Evolutionary conservation across 1,140 invertebrate genomes (phyloP).

Genomic region (Zaprionus tsacasi): DNA sequence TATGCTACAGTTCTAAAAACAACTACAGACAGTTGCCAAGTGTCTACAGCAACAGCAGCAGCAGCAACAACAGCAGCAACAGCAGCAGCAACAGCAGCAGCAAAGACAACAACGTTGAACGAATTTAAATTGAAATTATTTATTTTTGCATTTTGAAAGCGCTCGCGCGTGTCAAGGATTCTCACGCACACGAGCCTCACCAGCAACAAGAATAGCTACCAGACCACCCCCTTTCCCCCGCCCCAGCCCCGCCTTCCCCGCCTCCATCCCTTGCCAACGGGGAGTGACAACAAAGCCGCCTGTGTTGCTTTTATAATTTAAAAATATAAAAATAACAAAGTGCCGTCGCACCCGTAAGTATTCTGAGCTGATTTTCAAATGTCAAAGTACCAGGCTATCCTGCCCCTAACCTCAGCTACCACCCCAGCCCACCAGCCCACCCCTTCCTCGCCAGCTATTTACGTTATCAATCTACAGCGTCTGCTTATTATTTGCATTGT

Average conservation of each 20-base stretch:
- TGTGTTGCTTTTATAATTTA: slow-evolving; percentile 75
- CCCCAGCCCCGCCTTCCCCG: slow-evolving; percentile 3
- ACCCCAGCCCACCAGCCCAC: not conserved
- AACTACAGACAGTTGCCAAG: slow-evolving; percentile 54
- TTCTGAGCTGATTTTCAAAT: slow-evolving; percentile 59
- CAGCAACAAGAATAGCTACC: slow-evolving; percentile 24
- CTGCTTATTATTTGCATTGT: too few relatives aligned
- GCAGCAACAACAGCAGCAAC: slow-evolving; percentile 35
- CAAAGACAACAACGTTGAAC: slow-evolving; percentile 32
- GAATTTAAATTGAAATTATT: slow-evolving; percentile 83
- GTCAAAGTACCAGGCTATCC: slow-evolving; percentile 58
- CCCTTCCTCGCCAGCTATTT: not conserved
- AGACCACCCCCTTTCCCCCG: not conserved
- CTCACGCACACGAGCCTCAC: slow-evolving; percentile 60
- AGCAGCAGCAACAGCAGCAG: slow-evolving; percentile 47
- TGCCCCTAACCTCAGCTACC: not conserved
- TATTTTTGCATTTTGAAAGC: slow-evolving; percentile 82
- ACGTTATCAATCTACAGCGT: not conserved
- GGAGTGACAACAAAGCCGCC: slow-evolving; percentile 54
- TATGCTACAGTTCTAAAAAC: slow-evolving; percentile 66
- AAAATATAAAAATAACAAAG: slow-evolving; percentile 81
- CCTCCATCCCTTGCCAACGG: slow-evolving; percentile 2
- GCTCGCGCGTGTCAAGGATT: slow-evolving; percentile 79
- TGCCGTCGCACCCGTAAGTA: slow-evolving; percentile 45
- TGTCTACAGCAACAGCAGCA: slow-evolving; percentile 25